Evolutionary conservation across 1,140 invertebrate species (phyloP).

Genomic region (Euwallacea similis): DNA sequence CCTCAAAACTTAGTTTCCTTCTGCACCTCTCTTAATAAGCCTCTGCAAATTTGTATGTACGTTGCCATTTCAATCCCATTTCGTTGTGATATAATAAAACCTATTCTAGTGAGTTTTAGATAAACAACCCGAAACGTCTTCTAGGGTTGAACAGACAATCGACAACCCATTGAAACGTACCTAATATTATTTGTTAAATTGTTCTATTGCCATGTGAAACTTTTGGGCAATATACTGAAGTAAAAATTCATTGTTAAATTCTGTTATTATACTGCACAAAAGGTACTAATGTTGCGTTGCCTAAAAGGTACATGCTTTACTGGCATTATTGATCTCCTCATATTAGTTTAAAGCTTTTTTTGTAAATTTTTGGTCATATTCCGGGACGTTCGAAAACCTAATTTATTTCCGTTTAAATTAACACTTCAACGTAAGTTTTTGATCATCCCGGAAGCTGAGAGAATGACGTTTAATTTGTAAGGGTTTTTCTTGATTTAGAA

Average conservation of each 20-base stretch:
- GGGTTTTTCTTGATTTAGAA: conserved; percentile 10
- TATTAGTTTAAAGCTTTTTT: background rate
- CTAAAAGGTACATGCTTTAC: background rate
- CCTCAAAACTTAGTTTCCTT: too few relatives aligned
- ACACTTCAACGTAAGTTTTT: background rate
- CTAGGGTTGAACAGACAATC: background rate
- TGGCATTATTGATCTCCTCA: conserved; percentile 6
- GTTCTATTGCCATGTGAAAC: background rate
- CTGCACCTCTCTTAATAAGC: too few relatives aligned
- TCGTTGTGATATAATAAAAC: too few relatives aligned
- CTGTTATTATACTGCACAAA: background rate
- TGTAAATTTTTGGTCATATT: too few relatives aligned
- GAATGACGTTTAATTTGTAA: background rate
- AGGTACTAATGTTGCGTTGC: background rate
- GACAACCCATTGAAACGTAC: background rate
- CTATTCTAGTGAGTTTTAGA: too few relatives aligned
- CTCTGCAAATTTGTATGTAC: too few relatives aligned
- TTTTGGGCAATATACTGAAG: background rate
- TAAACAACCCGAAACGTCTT: conserved; percentile 3
- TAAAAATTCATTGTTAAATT: background rate
- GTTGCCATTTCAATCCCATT: too few relatives aligned
- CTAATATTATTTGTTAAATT: too few relatives aligned
- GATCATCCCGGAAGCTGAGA: background rate
- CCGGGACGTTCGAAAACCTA: too few relatives aligned
- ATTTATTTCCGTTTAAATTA: too few relatives aligned